Conservation (phyloP, 1,140 invertebrate species). For the Drosophila paulistorum region DNA sequence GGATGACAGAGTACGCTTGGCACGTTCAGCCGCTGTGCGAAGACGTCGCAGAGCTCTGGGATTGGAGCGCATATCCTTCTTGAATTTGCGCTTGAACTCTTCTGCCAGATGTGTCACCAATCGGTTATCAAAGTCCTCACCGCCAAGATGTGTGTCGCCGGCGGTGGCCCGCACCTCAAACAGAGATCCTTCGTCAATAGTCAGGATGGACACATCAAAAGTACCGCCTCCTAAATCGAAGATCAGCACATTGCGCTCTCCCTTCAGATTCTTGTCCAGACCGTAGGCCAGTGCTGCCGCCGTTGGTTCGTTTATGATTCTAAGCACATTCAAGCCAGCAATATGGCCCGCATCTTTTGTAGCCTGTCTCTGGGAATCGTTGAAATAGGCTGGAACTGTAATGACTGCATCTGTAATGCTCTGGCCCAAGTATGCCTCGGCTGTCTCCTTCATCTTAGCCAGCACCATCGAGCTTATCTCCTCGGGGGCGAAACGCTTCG, state of each 20-base stretch:
- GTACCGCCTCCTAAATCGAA: slow-evolving; percentile 90
- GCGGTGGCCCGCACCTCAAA: slow-evolving; percentile 92
- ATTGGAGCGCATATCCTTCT: slow-evolving; percentile 90
- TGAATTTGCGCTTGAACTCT: slow-evolving; percentile 93
- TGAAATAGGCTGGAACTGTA: slow-evolving; percentile 86
- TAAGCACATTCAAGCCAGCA: slow-evolving; percentile 87
- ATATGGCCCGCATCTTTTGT: slow-evolving; percentile 88
- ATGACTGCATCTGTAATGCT: slow-evolving; percentile 87
- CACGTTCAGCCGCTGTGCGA: slow-evolving; percentile 89
- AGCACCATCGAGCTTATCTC: slow-evolving; percentile 91
- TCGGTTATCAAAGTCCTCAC: slow-evolving; percentile 91
- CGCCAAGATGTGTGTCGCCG: slow-evolving; percentile 89
- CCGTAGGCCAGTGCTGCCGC: slow-evolving; percentile 90
- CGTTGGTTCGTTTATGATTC: slow-evolving; percentile 90
- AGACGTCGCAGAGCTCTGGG: slow-evolving; percentile 90
- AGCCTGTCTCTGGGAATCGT: slow-evolving; percentile 87
- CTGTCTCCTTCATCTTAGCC: slow-evolving; percentile 92
- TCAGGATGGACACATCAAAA: slow-evolving; percentile 93
- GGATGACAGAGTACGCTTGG: slow-evolving; percentile 87
- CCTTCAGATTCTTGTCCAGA: slow-evolving; percentile 90
- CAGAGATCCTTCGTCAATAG: slow-evolving; percentile 92
- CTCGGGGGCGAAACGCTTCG: slow-evolving; percentile 89
- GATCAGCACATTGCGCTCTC: slow-evolving; percentile 89
- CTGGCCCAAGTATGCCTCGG: slow-evolving; percentile 90
- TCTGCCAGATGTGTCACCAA: slow-evolving; percentile 90